These are phyloP conservation scores for Rhagoletis zephyria DNA, from an alignment of 1,140 invertebrate species.

Conservation along the genomic window DNA sequence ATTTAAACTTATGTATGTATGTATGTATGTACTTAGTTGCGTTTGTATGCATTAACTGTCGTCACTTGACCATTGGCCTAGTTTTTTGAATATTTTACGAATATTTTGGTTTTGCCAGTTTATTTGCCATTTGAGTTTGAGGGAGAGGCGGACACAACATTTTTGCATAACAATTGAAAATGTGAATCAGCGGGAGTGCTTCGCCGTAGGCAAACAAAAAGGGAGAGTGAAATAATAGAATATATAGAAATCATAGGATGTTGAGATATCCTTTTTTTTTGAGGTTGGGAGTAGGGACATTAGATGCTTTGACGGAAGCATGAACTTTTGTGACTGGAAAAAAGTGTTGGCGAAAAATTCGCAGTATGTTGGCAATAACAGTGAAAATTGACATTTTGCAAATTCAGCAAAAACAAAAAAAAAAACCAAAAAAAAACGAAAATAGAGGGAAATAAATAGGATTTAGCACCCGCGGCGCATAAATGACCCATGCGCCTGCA, in stretches of 20 bases:
- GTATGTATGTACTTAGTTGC: not conserved
- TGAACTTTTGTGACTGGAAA: not conserved
- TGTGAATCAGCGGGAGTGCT: not conserved
- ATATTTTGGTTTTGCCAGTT: not conserved
- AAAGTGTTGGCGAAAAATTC: not conserved
- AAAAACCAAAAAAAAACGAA: not conserved
- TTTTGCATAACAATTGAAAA: not conserved
- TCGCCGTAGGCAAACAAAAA: not conserved
- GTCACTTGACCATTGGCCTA: constrained; percentile 44
- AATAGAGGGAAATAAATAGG: not conserved
- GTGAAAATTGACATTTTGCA: constrained; percentile 43
- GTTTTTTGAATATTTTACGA: constrained; percentile 19
- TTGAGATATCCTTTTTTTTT: not conserved
- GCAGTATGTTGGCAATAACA: constrained; percentile 39
- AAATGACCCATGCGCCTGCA: not conserved
- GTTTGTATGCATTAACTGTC: not conserved
- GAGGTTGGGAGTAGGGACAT: not conserved
- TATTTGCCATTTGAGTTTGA: constrained; percentile 4
- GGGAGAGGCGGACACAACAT: not conserved
- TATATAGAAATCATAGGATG: too few relatives aligned
- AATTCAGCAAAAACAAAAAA: constrained; percentile 1
- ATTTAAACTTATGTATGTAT: constrained; percentile 1
- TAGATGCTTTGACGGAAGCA: not conserved
- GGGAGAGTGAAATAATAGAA: not conserved
- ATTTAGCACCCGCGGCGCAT: constrained; percentile 2